phyloP scores from a whole-genome alignment of 2,888 invertebrate genomes.

The Nineta flava region DNA sequence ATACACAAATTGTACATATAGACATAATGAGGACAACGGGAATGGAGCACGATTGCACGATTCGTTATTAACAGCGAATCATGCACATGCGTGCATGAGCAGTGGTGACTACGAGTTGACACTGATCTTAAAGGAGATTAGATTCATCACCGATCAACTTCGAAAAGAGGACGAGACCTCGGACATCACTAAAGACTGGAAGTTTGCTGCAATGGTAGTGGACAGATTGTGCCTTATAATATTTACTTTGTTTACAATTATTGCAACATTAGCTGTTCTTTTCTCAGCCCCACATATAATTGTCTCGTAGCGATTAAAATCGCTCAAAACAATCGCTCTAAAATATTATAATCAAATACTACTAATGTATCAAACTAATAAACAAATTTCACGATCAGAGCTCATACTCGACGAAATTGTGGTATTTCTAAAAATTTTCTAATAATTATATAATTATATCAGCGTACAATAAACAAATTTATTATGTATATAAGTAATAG shows the following conservation, averaged over 20 bases:
- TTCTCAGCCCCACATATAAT: slow-evolving; percentile 93
- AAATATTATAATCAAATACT: too few relatives aligned
- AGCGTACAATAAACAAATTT: neutral
- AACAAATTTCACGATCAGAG: neutral
- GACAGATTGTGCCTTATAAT: slow-evolving; percentile 99
- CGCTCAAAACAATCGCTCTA: too few relatives aligned
- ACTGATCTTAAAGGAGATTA: slow-evolving; percentile 86
- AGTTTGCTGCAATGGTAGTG: slow-evolving; percentile 99
- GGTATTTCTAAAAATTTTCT: slow-evolving; percentile 2
- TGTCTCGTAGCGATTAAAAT: slow-evolving; percentile 51
- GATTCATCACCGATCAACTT: slow-evolving; percentile 86
- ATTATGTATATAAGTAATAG: neutral
- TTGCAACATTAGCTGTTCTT: slow-evolving; percentile 92
- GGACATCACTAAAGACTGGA: slow-evolving; percentile 95
- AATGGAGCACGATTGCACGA: slow-evolving; percentile 56
- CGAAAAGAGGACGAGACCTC: slow-evolving; percentile 88
- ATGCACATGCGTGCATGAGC: slow-evolving; percentile 63
- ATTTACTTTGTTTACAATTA: slow-evolving; percentile 96
- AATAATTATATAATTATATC: neutral
- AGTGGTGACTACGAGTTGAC: slow-evolving; percentile 89
- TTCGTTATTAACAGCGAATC: slow-evolving; percentile 46
- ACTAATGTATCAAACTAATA: neutral
- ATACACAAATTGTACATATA: slow-evolving; percentile 13
- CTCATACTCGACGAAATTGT: slow-evolving; percentile 1
- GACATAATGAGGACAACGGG: slow-evolving; percentile 30